phyloP scores from a whole-genome alignment of 2,888 invertebrate species.

The Ennomos fuscantarius region DNA sequence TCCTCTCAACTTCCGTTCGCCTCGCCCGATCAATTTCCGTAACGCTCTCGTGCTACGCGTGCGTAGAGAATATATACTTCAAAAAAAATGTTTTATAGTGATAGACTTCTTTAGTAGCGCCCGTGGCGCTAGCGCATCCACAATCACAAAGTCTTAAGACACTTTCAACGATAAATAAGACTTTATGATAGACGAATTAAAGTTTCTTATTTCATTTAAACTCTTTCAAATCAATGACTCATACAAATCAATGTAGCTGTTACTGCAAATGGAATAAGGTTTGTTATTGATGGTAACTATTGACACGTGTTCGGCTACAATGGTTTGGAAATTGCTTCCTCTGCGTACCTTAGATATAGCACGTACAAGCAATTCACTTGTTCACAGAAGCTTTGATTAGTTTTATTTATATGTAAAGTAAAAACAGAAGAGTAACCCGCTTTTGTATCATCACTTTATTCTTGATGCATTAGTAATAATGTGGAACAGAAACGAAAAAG shows the following conservation, averaged over 20 bases:
- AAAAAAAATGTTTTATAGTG: not conserved
- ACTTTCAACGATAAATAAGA: conserved; percentile 2
- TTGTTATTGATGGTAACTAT: conserved; percentile 40
- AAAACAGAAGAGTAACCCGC: conserved; percentile 42
- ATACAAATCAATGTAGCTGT: conserved; percentile 45
- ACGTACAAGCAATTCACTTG: conserved; percentile 63
- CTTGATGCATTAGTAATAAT: conserved; percentile 41
- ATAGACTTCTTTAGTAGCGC: conserved; percentile 33
- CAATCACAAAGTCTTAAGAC: conserved; percentile 25
- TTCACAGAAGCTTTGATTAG: conserved; percentile 53
- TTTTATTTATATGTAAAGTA: conserved; percentile 50
- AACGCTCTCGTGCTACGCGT: no score
- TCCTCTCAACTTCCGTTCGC: no score
- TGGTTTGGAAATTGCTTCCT: conserved; percentile 51
- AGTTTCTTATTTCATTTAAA: conserved; percentile 6
- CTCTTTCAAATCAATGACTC: conserved; percentile 30
- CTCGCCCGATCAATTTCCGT: no score
- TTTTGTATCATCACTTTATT: conserved; percentile 44
- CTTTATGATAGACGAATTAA: conserved; percentile 10
- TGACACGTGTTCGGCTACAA: conserved; percentile 31
- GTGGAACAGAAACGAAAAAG: conserved; percentile 31
- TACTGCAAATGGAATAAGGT: conserved; percentile 47
- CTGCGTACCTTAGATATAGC: conserved; percentile 59
- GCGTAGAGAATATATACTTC: no score
- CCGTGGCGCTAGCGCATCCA: conserved; percentile 29